Evolutionary conservation across 2,113 vertebrate species (phyloP).

Genomic region (Manacus vitellinus): DNA sequence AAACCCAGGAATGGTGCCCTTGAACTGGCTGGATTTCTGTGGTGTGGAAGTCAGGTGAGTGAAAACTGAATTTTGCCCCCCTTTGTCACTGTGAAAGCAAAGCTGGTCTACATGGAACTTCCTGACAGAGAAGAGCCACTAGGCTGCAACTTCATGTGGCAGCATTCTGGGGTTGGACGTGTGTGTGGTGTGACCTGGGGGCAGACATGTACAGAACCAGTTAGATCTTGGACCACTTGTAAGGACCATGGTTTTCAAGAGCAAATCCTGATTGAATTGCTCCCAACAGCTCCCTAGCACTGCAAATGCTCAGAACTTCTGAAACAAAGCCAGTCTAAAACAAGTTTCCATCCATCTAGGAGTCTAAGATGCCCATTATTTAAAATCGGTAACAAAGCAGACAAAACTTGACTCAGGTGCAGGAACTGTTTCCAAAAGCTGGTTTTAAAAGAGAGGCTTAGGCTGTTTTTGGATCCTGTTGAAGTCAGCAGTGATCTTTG

Average conservation of each 20-base stretch:
- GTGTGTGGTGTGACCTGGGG: neutral
- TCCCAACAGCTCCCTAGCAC: neutral
- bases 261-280: neutral
- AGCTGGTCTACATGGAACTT: neutral
- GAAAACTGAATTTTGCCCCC: neutral
- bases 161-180: too few species aligned
- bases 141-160: rapidly evolving
- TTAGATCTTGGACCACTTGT: neutral
- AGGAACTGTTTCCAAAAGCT: neutral
- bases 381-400: neutral
- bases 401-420: neutral
- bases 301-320: neutral
- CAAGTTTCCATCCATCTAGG: neutral
- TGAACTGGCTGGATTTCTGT: neutral
- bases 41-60: neutral
- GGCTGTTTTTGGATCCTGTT: neutral
- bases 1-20: neutral
- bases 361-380: neutral
- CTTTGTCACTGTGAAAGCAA: neutral
- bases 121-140: neutral
- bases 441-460: neutral
- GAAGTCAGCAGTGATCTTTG: neutral
- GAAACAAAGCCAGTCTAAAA: neutral
- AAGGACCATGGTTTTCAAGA: neutral
- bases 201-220: neutral